A percentile compares a stretch with the other conserved stretches of the same genome.
Conservation (phyloP, 2,888 invertebrate genomes). For the Apoderus coryli region DNA sequence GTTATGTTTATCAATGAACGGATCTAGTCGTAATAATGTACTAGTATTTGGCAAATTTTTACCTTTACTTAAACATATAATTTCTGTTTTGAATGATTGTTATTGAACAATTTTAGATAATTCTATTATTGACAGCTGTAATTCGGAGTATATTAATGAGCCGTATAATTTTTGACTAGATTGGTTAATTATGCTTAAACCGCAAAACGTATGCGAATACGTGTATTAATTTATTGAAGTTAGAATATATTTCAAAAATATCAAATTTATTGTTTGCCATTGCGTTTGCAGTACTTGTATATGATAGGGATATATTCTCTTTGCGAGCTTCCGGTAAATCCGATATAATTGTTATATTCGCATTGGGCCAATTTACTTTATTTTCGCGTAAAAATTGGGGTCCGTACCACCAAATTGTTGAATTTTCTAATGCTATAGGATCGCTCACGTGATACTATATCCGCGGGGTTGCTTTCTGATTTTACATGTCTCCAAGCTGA, state of each 20-base stretch:
- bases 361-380: neutral
- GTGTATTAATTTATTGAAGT: constrained; percentile 6
- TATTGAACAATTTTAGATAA: constrained; percentile 4
- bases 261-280: too few species aligned
- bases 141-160: constrained; percentile 4
- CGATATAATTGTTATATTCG: too few species aligned
- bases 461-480: constrained; percentile 13
- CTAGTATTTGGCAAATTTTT: constrained; percentile 4
- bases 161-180: too few species aligned
- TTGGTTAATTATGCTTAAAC: constrained; percentile 7
- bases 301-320: constrained; percentile 1
- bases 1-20: constrained; percentile 8
- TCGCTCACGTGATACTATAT: constrained; percentile 11
- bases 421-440: constrained; percentile 6
- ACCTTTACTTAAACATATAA: too few species aligned
- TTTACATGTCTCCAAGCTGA: constrained; percentile 10
- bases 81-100: too few species aligned
- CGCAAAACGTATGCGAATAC: constrained; percentile 4
- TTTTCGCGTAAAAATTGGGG: constrained; percentile 5
- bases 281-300: constrained; percentile 1
- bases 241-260: constrained; percentile 10
- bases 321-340: neutral
- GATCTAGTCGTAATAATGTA: constrained; percentile 8
- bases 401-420: constrained; percentile 12
- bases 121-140: neutral